A percentile compares a stretch with the other conserved stretches of the same genome.
These are phyloP conservation scores for Nesidiocoris tenuis DNA, from an alignment of 2,888 invertebrate genomes.

Conservation along the genomic window DNA sequence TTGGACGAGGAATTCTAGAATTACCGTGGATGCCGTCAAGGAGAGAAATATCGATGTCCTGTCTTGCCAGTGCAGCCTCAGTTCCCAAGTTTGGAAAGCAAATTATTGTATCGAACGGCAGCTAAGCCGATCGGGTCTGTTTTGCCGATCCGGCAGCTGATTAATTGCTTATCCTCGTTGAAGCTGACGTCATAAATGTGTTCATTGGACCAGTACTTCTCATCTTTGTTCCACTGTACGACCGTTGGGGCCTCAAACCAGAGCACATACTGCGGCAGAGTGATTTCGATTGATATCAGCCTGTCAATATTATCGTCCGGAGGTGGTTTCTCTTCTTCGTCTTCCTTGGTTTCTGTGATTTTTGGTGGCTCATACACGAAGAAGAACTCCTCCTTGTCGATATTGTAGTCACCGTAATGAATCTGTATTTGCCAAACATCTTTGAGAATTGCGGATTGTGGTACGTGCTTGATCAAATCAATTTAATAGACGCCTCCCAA, in stretches of 20 bases:
- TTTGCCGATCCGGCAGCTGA: constrained; percentile 46
- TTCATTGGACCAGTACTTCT: constrained; percentile 66
- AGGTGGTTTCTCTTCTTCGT: constrained; percentile 52
- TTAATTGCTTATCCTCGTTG: constrained; percentile 74
- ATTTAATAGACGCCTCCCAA: constrained; percentile 75
- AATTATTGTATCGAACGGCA: constrained; percentile 70
- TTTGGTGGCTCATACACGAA: constrained; percentile 47
- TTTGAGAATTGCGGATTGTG: constrained; percentile 61
- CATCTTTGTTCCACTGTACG: constrained; percentile 67
- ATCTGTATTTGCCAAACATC: constrained; percentile 46
- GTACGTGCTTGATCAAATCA: constrained; percentile 73
- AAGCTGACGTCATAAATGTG: constrained; percentile 77
- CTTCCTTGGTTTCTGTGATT: constrained; percentile 48
- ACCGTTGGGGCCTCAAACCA: constrained; percentile 76
- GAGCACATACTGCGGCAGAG: constrained; percentile 67
- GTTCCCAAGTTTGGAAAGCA: constrained; percentile 84
- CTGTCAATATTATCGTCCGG: constrained; percentile 73
- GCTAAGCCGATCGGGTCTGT: constrained; percentile 71
- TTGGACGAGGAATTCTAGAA: constrained; percentile 60
- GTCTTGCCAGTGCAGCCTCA: constrained; percentile 60
- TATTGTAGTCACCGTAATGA: constrained; percentile 43
- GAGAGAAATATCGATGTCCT: constrained; percentile 55
- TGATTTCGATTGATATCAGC: constrained; percentile 68
- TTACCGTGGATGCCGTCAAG: constrained; percentile 61
- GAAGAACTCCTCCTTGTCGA: constrained; percentile 43